Base-by-base conservation (phyloP, 1,140 invertebrate genomes). In the Drosophila navojoa region DNA sequence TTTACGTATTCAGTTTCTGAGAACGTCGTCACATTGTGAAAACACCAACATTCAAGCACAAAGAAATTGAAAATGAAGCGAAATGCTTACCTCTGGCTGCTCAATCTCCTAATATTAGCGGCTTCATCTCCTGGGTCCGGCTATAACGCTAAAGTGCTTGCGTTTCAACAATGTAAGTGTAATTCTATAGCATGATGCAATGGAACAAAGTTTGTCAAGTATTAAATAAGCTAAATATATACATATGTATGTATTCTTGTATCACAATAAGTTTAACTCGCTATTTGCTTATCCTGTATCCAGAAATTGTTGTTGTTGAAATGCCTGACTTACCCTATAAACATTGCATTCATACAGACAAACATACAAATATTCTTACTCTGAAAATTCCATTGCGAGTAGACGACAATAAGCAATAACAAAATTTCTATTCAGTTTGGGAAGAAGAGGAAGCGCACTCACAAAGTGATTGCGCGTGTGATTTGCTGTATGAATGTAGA, bases 91-190 rank as follows among this genome's bases (percentile, higher is more conserved):
- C 25, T 87, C 55, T 75, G 55, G 44, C 52, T 81, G 64, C 32
- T 52, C 29, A 61, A 50, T 59, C 9, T 79, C 40, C 49, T 81
- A 67, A 73, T 76, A 45, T 44, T 35, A 40, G 49, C 62, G 67
- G 35, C 63, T 32, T 55, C 55, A 75, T 55, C 71, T 10, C 35
- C 61, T 13, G 38, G 47, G 19, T 27, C 40, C 42, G 52, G 44
- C 55, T 38, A 25, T 49, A 35, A 22, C 66, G 6, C 58, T 54
- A 29, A 53, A 32, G 42, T 76, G 71, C 27, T 7, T 19, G 44
- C 70, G 7, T 57, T 82, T 22, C 57, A 61, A 27, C 71, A 57
- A 25, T 62, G 82, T 87, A 82, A 87, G 84, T 75, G 16, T 27
- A 15, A 45, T 59, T 32, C 5, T 13, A n/a, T 64, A 60, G 50